A percentile compares a stretch with the other conserved stretches of the same genome.
Evolutionary conservation across 1,140 invertebrate genomes (phyloP).

Genomic region (Drusus annulatus): DNA sequence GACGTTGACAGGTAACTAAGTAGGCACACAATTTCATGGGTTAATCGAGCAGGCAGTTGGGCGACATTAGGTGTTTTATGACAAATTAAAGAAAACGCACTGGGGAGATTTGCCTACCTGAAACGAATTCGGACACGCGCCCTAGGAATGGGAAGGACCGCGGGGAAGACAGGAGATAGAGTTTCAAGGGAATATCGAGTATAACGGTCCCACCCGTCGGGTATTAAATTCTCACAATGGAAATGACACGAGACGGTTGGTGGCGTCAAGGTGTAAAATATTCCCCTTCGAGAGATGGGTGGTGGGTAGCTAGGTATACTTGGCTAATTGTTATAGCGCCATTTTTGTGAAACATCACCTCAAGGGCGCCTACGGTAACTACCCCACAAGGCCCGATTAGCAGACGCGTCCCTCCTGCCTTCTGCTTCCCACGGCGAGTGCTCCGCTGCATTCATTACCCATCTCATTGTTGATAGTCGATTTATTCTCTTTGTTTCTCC

Average conservation of each 20-base stretch:
- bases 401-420: neutral
- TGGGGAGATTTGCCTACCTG: constrained; percentile 22
- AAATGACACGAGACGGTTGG: constrained; percentile 21
- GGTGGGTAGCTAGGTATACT: too few species aligned
- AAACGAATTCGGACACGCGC: constrained; percentile 15
- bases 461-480: neutral
- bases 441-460: neutral
- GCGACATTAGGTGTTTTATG: constrained; percentile 1
- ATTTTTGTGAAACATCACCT: too few species aligned
- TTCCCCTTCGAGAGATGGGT: constrained; percentile 6
- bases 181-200: neutral
- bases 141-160: neutral
- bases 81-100: constrained; percentile 25
- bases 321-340: too few species aligned
- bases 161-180: constrained; percentile 5
- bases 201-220: constrained; percentile 28
- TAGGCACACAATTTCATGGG: neutral
- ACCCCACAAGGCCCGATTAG: neutral
- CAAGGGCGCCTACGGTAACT: too few species aligned
- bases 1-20: too few species aligned
- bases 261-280: constrained; percentile 29
- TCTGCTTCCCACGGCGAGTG: constrained; percentile 3
- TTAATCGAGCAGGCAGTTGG: neutral
- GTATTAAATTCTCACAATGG: constrained; percentile 30
- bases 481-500: constrained; percentile 15